Evolutionary conservation across 2,113 vertebrate genomes (phyloP), one percentile per base, ranked within the genome.

Genomic region (Grantiella picta): DNA sequence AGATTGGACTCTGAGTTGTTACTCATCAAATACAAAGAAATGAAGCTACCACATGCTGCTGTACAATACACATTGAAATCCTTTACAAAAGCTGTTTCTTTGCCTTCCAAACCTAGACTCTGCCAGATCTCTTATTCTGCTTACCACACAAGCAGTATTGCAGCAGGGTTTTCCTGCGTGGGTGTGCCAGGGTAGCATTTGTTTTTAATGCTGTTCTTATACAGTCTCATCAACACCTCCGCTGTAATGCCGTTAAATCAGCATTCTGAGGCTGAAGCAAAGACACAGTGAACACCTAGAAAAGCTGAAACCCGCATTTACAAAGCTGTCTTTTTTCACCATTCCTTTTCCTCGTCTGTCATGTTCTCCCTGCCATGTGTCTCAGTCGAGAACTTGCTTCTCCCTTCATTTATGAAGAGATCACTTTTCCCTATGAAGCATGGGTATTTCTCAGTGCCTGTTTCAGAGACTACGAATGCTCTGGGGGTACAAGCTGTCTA

Each of bases 31-130:
- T 27, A 89, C 35, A 82, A 92, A 87, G 79, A 77, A 82, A 91
- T 70, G 63, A 94, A 95, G 59, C 71, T 68, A 88, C 79, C 60
- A 88, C 47, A 57, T 29, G 24, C 82, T 92, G 82, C 63, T 85
- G 65, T 64, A 86, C 78, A 93, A 85, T 52, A 78, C 59, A 50
- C 56, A 76, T 57, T 93, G 89, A 93, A 96, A 89, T 93, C n/a
- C 76, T 90, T 89, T 18, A 78, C 47, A 95, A 90, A 85, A 87
- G 77, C 53, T 70, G 45, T 2, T 36, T 22, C 52, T 94, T 78
- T 64, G 35, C 68, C 64, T 91, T 86, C 63, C 63, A 63, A 93
- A 59, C 25, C 31, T 77, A 82, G 77, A 42, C n/a, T 36, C 33
- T 90, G 89, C 59, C 93, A 96, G 73, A 81, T 93, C 72, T 92